Evolutionary conservation across 1,140 invertebrate genomes (phyloP).

Genomic region (Euglossa dilemma): DNA sequence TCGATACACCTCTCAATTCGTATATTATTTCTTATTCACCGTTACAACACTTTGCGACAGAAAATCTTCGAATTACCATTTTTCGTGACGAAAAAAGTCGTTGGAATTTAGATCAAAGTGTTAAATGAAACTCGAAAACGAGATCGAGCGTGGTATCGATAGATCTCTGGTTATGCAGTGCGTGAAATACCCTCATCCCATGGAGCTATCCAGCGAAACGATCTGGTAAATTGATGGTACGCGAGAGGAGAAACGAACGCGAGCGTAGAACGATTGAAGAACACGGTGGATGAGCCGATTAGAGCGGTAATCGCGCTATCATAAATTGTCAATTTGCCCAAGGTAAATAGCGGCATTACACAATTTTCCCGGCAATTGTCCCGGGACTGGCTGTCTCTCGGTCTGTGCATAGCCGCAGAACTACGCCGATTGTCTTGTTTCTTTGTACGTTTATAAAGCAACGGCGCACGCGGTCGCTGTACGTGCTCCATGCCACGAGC

Average conservation of each 20-base stretch:
- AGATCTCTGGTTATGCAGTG: too few relatives aligned
- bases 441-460: conserved; percentile 13
- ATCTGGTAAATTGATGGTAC: not conserved
- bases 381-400: not conserved
- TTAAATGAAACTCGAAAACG: too few relatives aligned
- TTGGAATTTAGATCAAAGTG: too few relatives aligned
- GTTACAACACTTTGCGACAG: too few relatives aligned
- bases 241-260: not conserved
- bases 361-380: conserved; percentile 33
- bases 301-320: conserved; percentile 17
- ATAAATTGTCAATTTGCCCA: conserved; percentile 39
- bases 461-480: not conserved
- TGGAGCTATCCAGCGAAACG: not conserved
- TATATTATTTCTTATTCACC: too few relatives aligned
- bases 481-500: too few relatives aligned
- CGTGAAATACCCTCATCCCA: too few relatives aligned
- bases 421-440: not conserved
- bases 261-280: not conserved
- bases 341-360: conserved; percentile 31
- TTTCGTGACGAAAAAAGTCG: too few relatives aligned
- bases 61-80: too few relatives aligned
- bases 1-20: too few relatives aligned
- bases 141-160: too few relatives aligned
- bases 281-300: conserved; percentile 7
- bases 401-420: not conserved